These are phyloP conservation scores for Standfussiana lucernea DNA, from an alignment of 2,888 invertebrate species.

Conservation along the genomic window DNA sequence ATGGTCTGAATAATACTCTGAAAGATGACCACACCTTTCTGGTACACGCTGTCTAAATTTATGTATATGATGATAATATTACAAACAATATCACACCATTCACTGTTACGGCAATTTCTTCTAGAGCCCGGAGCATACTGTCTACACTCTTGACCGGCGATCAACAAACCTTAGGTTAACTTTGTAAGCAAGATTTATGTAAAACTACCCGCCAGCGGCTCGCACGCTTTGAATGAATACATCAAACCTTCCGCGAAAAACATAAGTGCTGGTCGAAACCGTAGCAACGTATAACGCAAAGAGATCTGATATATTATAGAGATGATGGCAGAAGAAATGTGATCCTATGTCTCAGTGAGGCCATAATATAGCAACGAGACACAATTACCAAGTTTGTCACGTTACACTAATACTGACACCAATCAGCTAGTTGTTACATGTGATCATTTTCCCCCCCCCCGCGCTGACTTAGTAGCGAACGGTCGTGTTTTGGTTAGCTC, in stretches of 20 bases:
- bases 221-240: constrained; percentile 56
- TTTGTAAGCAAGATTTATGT: constrained; percentile 52
- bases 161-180: constrained; percentile 38
- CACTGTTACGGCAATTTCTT: constrained; percentile 19
- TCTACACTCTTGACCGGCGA: constrained; percentile 34
- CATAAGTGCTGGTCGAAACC: neutral
- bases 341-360: neutral
- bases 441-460: too few relatives aligned
- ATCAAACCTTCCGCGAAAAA: constrained; percentile 40
- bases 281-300: neutral
- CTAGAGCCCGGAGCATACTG: constrained; percentile 40
- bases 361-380: too few relatives aligned
- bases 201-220: constrained; percentile 56
- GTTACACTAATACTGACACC: too few relatives aligned
- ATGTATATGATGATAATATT: neutral
- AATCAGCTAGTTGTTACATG: neutral
- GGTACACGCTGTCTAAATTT: too few relatives aligned
- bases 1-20: too few relatives aligned
- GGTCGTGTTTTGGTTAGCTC: too few relatives aligned
- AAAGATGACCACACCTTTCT: too few relatives aligned
- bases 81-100: constrained; percentile 11
- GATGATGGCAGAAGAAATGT: neutral
- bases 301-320: neutral
- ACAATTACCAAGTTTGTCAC: too few relatives aligned
- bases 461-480: too few relatives aligned